phyloP scores from a whole-genome alignment of 2,113 vertebrate species.

The Montifringilla adamsi region DNA sequence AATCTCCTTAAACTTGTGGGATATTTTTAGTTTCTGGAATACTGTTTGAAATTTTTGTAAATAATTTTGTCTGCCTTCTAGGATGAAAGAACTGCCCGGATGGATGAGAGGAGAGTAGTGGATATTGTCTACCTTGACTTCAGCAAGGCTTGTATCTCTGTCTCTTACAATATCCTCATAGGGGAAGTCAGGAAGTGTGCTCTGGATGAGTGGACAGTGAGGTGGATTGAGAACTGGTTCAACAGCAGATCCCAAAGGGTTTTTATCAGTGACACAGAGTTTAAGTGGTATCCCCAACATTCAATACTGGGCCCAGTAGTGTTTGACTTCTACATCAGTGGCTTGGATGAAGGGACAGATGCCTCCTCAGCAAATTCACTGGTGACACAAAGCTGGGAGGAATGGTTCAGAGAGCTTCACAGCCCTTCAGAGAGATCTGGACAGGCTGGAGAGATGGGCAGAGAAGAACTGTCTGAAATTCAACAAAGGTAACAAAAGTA shows the following conservation, averaged over 20 bases:
- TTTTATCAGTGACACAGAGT: fast-evolving
- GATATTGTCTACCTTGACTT: neutral
- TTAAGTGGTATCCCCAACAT: neutral
- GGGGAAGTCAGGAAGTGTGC: neutral
- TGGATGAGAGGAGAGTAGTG: neutral
- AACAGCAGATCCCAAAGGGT: neutral
- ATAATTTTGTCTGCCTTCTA: neutral
- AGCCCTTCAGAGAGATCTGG: neutral
- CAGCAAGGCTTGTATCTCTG: neutral
- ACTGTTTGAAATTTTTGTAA: neutral
- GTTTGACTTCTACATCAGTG: neutral
- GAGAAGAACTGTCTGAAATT: neutral
- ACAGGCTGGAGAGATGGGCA: neutral
- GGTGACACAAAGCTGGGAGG: neutral
- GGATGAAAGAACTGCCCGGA: neutral
- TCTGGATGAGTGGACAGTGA: neutral
- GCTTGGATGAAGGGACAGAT: neutral
- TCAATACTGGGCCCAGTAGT: neutral
- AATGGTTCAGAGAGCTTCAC: neutral
- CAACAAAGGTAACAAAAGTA: neutral
- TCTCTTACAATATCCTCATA: neutral
- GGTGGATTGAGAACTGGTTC: neutral
- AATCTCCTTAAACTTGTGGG: neutral
- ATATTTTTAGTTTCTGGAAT: neutral
- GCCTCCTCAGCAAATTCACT: neutral